A percentile compares a stretch with the other conserved stretches of the same genome.
phyloP scores from a whole-genome alignment of 1,140 invertebrate genomes.

The Heliconius nattereri region DNA sequence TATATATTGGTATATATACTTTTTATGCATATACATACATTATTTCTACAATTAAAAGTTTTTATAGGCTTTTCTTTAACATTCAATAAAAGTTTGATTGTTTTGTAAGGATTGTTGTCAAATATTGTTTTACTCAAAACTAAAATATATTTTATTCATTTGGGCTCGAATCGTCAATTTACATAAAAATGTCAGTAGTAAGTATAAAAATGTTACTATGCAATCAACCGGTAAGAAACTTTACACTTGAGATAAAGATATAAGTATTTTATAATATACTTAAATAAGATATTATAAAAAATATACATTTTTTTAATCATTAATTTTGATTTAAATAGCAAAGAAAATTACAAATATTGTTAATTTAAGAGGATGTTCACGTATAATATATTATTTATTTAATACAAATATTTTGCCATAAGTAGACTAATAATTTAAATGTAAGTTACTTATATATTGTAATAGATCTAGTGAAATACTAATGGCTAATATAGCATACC shows the following conservation, averaged over 20 bases:
- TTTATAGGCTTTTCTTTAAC: background rate
- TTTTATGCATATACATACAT: background rate
- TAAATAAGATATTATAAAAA: too few relatives aligned
- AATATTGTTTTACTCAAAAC: too few relatives aligned
- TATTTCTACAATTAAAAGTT: background rate
- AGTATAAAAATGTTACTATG: too few relatives aligned
- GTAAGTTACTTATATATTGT: background rate
- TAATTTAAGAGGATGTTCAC: conserved; percentile 12
- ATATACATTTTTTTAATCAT: too few relatives aligned
- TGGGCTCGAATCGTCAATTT: too few relatives aligned
- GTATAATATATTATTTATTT: conserved; percentile 57
- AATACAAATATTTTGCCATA: conserved; percentile 63
- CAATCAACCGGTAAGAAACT: too few relatives aligned
- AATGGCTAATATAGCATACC: background rate
- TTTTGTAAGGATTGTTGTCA: too few relatives aligned
- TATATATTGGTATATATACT: background rate
- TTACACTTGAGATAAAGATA: too few relatives aligned
- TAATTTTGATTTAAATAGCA: background rate
- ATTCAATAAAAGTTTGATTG: too few relatives aligned
- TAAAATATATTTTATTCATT: too few relatives aligned
- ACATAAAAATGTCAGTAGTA: too few relatives aligned
- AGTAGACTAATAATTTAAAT: conserved; percentile 44
- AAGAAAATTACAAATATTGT: conserved; percentile 8
- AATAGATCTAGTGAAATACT: background rate
- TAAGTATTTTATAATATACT: too few relatives aligned